Conservation (phyloP, 2,797 vertebrate species). For the Galagoides demidoff region DNA sequence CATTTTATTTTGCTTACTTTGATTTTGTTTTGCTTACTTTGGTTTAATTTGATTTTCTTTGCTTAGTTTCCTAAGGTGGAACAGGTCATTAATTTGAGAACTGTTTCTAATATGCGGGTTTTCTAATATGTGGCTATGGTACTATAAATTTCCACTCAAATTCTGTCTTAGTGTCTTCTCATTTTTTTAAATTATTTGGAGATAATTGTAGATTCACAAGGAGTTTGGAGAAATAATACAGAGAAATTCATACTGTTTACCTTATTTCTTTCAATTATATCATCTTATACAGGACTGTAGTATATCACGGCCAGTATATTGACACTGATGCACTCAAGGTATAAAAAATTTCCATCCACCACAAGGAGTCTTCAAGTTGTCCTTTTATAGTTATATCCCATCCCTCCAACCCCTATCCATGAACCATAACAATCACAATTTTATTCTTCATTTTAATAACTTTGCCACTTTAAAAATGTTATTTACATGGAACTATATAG, state of each 20-base stretch:
- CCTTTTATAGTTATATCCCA: not conserved
- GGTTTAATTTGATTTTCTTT: not conserved
- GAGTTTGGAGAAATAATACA: constrained; percentile 18
- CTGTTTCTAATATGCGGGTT: constrained; percentile 24
- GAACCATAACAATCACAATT: not conserved
- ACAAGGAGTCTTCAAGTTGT: not conserved
- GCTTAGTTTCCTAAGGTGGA: constrained; percentile 15
- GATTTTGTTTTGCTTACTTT: not conserved
- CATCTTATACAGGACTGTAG: not conserved
- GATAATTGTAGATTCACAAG: not conserved
- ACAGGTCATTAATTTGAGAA: constrained; percentile 21
- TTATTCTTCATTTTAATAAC: not conserved
- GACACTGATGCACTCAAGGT: not conserved
- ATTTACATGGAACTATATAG: not conserved
- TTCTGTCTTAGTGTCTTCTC: not conserved
- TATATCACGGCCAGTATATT: constrained; percentile 6
- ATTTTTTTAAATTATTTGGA: constrained; percentile 43
- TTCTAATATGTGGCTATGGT: not conserved
- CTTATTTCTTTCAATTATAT: not conserved
- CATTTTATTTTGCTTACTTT: constrained; percentile 15
- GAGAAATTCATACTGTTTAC: not conserved
- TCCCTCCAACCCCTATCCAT: not conserved
- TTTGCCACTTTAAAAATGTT: not conserved
- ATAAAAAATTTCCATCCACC: not conserved
- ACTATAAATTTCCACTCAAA: constrained; percentile 19